phyloP scores from a whole-genome alignment of 2,888 invertebrate genomes.

The Heteropelma amictum region DNA sequence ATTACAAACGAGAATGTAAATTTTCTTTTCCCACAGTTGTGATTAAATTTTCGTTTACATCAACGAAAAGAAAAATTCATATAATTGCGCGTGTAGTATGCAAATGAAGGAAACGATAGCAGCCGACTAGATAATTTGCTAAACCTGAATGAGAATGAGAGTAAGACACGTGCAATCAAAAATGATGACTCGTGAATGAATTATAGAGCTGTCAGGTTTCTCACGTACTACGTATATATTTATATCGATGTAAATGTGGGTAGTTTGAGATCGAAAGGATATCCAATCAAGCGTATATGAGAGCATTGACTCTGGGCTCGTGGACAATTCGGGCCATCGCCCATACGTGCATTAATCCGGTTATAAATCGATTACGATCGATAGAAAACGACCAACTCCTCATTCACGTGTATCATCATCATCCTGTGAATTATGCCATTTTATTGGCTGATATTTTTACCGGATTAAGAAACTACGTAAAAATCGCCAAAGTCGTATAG shows the following conservation, averaged over 20 bases:
- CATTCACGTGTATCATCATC: background rate
- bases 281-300: background rate
- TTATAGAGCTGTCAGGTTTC: background rate
- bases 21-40: too few species aligned
- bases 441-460: background rate
- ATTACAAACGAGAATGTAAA: too few species aligned
- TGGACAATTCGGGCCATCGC: background rate
- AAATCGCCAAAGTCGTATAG: constrained; percentile 18
- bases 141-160: constrained; percentile 3
- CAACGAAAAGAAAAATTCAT: too few species aligned
- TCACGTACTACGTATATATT: background rate
- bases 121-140: too few species aligned
- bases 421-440: background rate
- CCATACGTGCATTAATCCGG: background rate
- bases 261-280: background rate
- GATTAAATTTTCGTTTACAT: too few species aligned
- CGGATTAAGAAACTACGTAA: background rate
- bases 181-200: constrained; percentile 8
- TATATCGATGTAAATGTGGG: background rate
- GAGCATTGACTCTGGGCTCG: background rate
- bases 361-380: background rate
- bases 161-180: constrained; percentile 7
- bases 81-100: too few species aligned
- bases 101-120: too few species aligned
- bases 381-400: background rate